phyloP scores from a whole-genome alignment of 2,113 vertebrate genomes.

The Gavialis gangeticus region DNA sequence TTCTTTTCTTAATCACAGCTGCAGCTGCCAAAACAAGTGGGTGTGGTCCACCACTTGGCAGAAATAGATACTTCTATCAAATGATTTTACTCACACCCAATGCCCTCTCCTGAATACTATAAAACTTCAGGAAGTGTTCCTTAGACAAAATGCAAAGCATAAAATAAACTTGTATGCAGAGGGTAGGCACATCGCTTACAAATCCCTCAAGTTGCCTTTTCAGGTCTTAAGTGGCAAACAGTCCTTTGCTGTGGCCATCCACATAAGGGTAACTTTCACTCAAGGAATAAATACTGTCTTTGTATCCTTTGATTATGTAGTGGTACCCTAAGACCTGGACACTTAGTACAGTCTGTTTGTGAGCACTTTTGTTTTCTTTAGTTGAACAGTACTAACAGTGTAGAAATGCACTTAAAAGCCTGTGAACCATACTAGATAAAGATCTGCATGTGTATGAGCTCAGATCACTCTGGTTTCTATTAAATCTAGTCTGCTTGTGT shows the following conservation, averaged over 20 bases:
- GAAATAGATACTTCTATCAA: not conserved
- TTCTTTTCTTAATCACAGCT: not conserved
- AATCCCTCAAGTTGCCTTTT: not conserved
- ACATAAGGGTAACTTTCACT: not conserved
- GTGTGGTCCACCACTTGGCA: not conserved
- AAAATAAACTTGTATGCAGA: not conserved
- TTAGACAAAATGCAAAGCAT: not conserved
- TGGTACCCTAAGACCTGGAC: not conserved
- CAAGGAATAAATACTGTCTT: not conserved
- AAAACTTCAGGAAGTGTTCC: not conserved
- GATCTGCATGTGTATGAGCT: not conserved
- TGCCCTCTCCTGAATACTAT: not conserved
- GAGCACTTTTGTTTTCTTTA: not conserved
- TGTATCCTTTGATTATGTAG: not conserved
- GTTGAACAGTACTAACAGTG: not conserved
- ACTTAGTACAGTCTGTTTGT: not conserved
- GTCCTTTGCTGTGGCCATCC: not conserved
- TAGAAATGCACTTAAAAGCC: not conserved
- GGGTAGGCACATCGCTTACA: not conserved
- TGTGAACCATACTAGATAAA: not conserved
- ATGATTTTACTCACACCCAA: not conserved
- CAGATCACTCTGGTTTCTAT: not conserved
- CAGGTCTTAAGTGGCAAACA: not conserved
- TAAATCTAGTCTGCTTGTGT: not conserved
- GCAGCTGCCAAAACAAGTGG: not conserved